phyloP scores from a whole-genome alignment of 1,140 invertebrate species.

The Zaprionus africanus region DNA sequence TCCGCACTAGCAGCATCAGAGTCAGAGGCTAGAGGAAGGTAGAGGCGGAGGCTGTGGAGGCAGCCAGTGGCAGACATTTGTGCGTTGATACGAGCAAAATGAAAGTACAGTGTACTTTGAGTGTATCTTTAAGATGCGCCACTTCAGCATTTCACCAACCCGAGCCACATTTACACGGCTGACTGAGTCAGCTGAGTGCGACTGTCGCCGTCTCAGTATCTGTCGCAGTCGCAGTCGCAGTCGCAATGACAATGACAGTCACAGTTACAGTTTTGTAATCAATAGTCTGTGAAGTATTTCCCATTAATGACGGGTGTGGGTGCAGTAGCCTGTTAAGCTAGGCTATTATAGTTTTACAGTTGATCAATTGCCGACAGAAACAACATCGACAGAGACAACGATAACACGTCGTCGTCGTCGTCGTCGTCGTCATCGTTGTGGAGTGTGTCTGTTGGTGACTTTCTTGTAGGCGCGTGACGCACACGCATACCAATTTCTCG shows the following conservation, averaged over 20 bases:
- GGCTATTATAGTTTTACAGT: slow-evolving; percentile 67
- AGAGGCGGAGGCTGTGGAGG: neutral
- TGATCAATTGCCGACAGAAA: slow-evolving; percentile 56
- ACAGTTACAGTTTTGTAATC: slow-evolving; percentile 44
- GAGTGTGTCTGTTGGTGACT: slow-evolving; percentile 38
- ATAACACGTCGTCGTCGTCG: neutral
- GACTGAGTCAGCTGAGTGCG: slow-evolving; percentile 35
- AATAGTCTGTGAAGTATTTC: slow-evolving; percentile 50
- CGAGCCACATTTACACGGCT: slow-evolving; percentile 62
- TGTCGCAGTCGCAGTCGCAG: slow-evolving; percentile 16
- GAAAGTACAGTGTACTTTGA: slow-evolving; percentile 61
- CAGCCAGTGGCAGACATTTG: slow-evolving; percentile 23
- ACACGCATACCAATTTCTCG: slow-evolving; percentile 31
- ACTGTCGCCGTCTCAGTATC: slow-evolving; percentile 34
- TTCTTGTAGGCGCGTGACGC: slow-evolving; percentile 59
- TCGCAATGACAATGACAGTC: slow-evolving; percentile 29
- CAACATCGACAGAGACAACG: neutral
- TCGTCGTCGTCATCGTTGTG: neutral
- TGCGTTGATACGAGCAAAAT: slow-evolving; percentile 54
- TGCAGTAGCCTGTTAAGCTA: slow-evolving; percentile 34
- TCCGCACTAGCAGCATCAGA: slow-evolving; percentile 28
- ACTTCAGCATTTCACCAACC: slow-evolving; percentile 58
- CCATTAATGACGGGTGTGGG: slow-evolving; percentile 25
- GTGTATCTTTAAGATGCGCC: slow-evolving; percentile 35
- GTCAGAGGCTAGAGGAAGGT: neutral